phyloP scores from a whole-genome alignment of 2,888 invertebrate genomes.

The Chloromyia formosa region DNA sequence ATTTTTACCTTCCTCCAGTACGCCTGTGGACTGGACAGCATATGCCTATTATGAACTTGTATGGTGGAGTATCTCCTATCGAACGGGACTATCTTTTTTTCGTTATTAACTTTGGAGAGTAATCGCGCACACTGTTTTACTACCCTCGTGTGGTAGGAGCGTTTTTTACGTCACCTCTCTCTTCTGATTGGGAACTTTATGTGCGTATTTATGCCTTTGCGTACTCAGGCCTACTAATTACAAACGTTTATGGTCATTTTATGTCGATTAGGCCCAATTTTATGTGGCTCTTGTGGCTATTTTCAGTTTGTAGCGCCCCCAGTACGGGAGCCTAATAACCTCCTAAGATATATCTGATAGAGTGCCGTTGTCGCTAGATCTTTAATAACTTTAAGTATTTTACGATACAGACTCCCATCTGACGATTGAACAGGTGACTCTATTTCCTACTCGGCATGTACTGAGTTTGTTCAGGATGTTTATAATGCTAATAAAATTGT shows the following conservation, averaged over 20 bases:
- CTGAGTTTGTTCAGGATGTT: background rate
- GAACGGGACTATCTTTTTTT: conserved; percentile 20
- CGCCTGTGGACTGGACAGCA: background rate
- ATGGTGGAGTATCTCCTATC: background rate
- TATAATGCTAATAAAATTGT: background rate
- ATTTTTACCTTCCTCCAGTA: conserved; percentile 15
- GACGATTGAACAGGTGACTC: conserved; percentile 7
- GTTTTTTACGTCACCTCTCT: background rate
- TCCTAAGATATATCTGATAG: background rate
- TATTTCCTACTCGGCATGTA: background rate
- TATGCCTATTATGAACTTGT: background rate
- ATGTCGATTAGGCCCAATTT: conserved; percentile 45
- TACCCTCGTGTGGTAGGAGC: background rate
- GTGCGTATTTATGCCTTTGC: conserved; percentile 1
- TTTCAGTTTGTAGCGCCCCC: background rate
- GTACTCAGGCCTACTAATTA: conserved; percentile 42
- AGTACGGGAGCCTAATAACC: conserved; percentile 8
- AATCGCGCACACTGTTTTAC: background rate
- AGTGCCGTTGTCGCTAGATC: background rate
- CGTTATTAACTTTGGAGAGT: background rate
- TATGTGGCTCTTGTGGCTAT: conserved; percentile 27
- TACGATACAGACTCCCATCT: background rate
- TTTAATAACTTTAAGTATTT: conserved; percentile 26
- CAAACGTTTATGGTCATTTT: conserved; percentile 44
- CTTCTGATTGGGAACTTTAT: background rate